Percentiles rank a stretch among this genome's conserved stretches.
These are phyloP conservation scores for Formicarius rufipectus DNA, from an alignment of 2,113 vertebrate genomes.

Conservation along the genomic window DNA sequence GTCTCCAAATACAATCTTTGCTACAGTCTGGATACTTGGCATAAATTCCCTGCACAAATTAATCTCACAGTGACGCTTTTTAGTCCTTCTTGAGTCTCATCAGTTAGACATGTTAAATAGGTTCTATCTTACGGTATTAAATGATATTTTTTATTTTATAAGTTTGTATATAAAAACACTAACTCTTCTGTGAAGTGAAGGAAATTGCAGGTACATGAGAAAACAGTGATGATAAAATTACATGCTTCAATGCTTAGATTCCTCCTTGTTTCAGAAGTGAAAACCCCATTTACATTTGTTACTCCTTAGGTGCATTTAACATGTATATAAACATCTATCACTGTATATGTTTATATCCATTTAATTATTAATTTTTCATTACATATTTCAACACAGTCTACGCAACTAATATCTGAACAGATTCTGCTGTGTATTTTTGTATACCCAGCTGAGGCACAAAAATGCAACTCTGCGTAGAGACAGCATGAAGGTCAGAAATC, in stretches of 20 bases:
- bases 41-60: neutral
- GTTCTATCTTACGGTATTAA: neutral
- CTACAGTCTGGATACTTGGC: neutral
- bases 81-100: neutral
- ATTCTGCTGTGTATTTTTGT: neutral
- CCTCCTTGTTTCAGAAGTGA: neutral
- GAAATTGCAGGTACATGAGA: neutral
- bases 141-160: neutral
- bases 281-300: neutral
- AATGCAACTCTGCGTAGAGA: neutral
- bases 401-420: neutral
- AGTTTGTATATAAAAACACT: neutral
- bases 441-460: neutral
- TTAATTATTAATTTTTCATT: neutral
- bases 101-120: neutral
- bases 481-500: neutral
- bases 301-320: neutral
- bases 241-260: neutral
- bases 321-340: neutral
- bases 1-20: neutral
- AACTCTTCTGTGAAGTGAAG: neutral
- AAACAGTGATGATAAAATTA: neutral
- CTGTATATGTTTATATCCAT: neutral
- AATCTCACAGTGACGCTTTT: neutral
- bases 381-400: neutral